These are phyloP conservation scores for Chloropsis hardwickii DNA, from an alignment of 2,113 vertebrate genomes.

Conservation along the genomic window DNA sequence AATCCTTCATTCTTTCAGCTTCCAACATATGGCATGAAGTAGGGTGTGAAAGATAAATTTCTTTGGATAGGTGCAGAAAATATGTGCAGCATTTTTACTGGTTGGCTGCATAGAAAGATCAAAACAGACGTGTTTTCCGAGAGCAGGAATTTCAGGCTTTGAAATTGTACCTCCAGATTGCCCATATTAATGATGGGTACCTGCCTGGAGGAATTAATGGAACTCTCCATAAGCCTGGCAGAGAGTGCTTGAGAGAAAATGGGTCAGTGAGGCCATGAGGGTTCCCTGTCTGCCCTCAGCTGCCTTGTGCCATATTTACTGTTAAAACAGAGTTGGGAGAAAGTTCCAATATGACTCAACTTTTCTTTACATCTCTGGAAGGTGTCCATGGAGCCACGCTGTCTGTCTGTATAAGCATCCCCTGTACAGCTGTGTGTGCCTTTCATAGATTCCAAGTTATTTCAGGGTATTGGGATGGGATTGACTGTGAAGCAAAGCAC, in stretches of 20 bases:
- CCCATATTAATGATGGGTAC: neutral
- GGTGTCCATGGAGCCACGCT: neutral
- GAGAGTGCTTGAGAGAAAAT: neutral
- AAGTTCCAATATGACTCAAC: neutral
- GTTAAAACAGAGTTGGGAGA: neutral
- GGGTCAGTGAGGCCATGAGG: neutral
- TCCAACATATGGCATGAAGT: conserved; percentile 65
- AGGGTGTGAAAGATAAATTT: conserved; percentile 74
- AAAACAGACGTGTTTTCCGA: conserved; percentile 32
- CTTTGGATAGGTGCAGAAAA: conserved; percentile 69
- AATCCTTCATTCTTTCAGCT: conserved; percentile 68
- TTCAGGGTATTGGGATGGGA: neutral
- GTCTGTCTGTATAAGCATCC: neutral
- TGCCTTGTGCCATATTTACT: neutral
- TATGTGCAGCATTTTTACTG: conserved; percentile 41
- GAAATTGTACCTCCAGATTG: neutral
- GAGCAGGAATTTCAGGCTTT: conserved; percentile 37
- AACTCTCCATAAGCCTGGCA: neutral
- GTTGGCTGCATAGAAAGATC: conserved; percentile 49
- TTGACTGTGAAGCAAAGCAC: neutral
- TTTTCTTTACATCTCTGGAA: neutral
- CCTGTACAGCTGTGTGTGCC: neutral
- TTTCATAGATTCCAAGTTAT: neutral
- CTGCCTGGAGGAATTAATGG: neutral
- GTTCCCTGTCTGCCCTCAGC: neutral